Conservation (phyloP, 1,140 invertebrate species). For the Hormaphis cornu region DNA sequence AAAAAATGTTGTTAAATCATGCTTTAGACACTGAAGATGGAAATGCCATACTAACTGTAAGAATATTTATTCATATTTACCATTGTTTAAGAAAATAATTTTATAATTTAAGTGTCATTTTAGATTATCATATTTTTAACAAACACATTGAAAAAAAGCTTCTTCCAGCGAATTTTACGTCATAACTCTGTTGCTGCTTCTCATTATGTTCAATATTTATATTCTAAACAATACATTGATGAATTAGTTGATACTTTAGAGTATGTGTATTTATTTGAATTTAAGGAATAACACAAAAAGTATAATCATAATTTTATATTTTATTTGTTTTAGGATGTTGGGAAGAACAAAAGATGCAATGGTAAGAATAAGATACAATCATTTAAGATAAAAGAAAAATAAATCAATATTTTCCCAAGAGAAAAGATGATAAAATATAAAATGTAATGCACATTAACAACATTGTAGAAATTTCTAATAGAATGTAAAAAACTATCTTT, state of each 20-base stretch:
- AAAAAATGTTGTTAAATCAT: constrained; percentile 46
- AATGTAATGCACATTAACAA: neutral
- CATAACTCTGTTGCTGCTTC: constrained; percentile 45
- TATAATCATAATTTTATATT: constrained; percentile 23
- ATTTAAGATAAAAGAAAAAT: neutral
- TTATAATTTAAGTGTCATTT: constrained; percentile 35
- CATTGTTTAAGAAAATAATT: constrained; percentile 15
- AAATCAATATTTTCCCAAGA: neutral
- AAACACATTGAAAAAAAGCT: constrained; percentile 45
- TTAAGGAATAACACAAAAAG: neutral
- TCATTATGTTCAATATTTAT: constrained; percentile 47
- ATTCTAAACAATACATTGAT: constrained; percentile 44
- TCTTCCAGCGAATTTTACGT: constrained; percentile 45
- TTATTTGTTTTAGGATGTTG: constrained; percentile 45
- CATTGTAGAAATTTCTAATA: too few relatives aligned
- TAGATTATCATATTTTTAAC: constrained; percentile 48
- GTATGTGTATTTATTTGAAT: constrained; percentile 42
- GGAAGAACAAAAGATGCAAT: constrained; percentile 46
- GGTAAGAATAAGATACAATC: constrained; percentile 44
- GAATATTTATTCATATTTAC: constrained; percentile 27
- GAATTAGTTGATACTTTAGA: constrained; percentile 48
- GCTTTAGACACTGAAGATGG: constrained; percentile 47
- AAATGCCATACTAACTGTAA: constrained; percentile 48
- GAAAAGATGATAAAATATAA: neutral
- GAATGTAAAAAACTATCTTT: neutral